Percentiles rank a stretch among this genome's conserved stretches.
Conservation (phyloP, 2,888 invertebrate genomes). For the Heliconius sara region DNA sequence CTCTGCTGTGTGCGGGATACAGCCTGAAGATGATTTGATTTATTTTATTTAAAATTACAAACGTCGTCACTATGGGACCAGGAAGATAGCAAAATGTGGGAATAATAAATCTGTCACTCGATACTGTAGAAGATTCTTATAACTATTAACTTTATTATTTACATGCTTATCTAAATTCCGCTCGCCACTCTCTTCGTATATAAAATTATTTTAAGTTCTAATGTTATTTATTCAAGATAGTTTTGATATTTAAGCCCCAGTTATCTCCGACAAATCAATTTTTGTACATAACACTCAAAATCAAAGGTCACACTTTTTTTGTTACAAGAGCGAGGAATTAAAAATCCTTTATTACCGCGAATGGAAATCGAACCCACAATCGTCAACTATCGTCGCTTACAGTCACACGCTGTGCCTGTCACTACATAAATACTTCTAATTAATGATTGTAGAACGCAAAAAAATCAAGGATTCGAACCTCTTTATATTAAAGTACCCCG, state of each 20-base stretch:
- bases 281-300: not conserved
- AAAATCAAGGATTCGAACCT: conserved; percentile 60
- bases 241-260: no score
- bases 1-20: no score
- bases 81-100: conserved; percentile 69
- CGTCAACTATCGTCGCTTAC: not conserved
- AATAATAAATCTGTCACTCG: conserved; percentile 78
- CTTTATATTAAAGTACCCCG: conserved; percentile 61
- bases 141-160: conserved; percentile 52
- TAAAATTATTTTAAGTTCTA: no score
- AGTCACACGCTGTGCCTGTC: not conserved
- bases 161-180: not conserved
- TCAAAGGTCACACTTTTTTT: not conserved
- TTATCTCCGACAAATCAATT: not conserved
- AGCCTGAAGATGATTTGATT: no score
- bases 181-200: not conserved
- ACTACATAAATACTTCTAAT: conserved; percentile 61
- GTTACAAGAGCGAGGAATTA: no score
- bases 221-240: no score
- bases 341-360: not conserved
- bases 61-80: conserved; percentile 48
- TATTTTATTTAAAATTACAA: not conserved
- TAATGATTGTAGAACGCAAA: conserved; percentile 66
- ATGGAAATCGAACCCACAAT: not conserved
- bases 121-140: conserved; percentile 70